Conservation (phyloP, 2,888 invertebrate species). For the Drosophila mimica region DNA sequence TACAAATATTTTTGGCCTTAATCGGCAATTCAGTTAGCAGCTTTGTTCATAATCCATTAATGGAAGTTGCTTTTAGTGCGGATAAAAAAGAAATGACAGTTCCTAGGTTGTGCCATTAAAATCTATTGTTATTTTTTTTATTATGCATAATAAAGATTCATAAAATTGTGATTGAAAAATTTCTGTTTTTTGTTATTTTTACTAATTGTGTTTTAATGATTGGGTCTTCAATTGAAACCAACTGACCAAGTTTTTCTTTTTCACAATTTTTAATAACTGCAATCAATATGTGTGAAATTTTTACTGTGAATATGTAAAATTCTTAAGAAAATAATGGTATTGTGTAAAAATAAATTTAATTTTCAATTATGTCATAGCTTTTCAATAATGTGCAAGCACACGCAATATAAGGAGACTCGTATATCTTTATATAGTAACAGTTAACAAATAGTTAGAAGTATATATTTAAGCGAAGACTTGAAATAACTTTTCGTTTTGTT, state of each 20-base stretch:
- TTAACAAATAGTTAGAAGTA: background rate
- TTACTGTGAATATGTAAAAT: background rate
- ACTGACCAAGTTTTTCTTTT: no score
- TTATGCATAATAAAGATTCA: background rate
- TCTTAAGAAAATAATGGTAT: background rate
- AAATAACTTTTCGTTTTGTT: background rate
- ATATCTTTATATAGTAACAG: background rate
- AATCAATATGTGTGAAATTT: background rate
- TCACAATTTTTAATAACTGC: background rate
- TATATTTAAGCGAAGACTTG: background rate
- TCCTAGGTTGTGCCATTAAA: background rate
- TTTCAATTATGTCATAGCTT: no score
- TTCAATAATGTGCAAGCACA: background rate
- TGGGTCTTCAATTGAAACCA: background rate
- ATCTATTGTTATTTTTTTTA: background rate
- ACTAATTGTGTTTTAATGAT: accelerated
- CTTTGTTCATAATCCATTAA: slow-evolving; percentile 22
- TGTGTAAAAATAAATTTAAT: background rate
- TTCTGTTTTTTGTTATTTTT: background rate
- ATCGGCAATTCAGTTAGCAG: slow-evolving; percentile 2
- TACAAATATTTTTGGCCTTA: background rate
- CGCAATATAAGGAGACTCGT: background rate
- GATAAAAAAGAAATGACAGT: background rate
- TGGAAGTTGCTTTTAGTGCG: background rate
- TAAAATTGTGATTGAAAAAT: background rate